These are phyloP conservation scores for Urocitellus parryii DNA, from an alignment of 2,113 vertebrate genomes.

Conservation along the genomic window DNA sequence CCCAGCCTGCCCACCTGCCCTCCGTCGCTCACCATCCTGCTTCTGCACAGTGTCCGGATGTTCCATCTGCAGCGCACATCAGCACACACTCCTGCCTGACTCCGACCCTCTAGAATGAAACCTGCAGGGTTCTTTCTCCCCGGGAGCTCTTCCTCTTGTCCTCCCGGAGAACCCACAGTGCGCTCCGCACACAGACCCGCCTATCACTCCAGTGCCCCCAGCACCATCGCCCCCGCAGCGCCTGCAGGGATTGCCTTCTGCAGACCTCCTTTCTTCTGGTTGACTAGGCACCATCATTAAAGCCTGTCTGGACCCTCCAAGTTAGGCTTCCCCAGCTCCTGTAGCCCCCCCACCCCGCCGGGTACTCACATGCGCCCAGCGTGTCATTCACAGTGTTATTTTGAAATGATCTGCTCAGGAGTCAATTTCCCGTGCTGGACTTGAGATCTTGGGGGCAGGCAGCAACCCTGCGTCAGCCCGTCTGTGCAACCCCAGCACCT, in stretches of 20 bases:
- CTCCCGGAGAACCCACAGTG: not conserved
- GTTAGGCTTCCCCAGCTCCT: not conserved
- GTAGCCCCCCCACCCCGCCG: no score
- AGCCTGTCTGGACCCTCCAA: not conserved
- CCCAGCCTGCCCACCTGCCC: not conserved
- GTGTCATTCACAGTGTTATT: not conserved
- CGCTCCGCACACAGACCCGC: not conserved
- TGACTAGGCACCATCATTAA: not conserved
- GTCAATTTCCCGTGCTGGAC: not conserved
- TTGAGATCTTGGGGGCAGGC: not conserved
- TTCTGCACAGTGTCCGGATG: not conserved
- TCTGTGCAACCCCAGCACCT: not conserved
- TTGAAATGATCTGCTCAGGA: not conserved
- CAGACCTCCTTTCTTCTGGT: not conserved
- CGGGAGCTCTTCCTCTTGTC: not conserved
- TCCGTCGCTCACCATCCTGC: not conserved
- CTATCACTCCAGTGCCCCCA: rapidly evolving
- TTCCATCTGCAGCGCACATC: not conserved
- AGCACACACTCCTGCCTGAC: not conserved
- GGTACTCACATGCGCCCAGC: not conserved
- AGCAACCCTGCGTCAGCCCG: not conserved
- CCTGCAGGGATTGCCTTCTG: not conserved
- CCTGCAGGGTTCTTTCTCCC: not conserved
- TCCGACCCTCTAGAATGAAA: not conserved
- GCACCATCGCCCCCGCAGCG: not conserved